Base-by-base conservation (phyloP, 2,888 invertebrate species). In the Scrobipalpa atriplicella region DNA sequence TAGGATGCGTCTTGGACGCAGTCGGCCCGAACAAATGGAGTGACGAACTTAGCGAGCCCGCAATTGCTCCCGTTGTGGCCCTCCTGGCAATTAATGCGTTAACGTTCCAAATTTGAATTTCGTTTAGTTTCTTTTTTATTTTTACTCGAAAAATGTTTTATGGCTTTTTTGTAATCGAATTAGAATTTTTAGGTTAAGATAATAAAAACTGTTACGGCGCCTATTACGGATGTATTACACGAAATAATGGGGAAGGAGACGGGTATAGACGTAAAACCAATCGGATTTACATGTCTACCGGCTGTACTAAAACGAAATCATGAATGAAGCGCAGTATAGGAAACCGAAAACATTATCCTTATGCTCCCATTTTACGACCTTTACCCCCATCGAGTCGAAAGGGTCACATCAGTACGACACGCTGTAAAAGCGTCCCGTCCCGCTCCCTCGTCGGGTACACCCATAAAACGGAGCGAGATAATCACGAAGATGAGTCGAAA, bases 351-450 rank as follows among this genome's bases (percentile, higher is more conserved):
- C 92, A 92, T 92, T 92, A 92, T 92, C 92, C 92, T 92, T 92
- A 92, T 92, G 92, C 91, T 92, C 88, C 90, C 91, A 91, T 90
- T 92, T 92, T 92, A 92, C 92, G 92, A 92, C 90, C 91, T 91
- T 90, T 89, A 91, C 91, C 92, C 89, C 92, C 91, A 91, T 92
- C 90, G 85, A 90, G 85, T 84, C 84, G 87, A 89, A 90, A 90
- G 92, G 92, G 90, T 91, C 92, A 89, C 89, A 85, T 84, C 82
- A 82, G 80, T 82, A 85, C 91, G 91, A 90, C 90, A 90, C 87
- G 86, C 86, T 79, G 87, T 86, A 86, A 89, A 85, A 72, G 70
- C 67, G 68, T 71, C 78, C 84, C 81, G 80, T 91, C 92, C 76
- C 88, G 69, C 78, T 90, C 85, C 63, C 78, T 72, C 92, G 65